phyloP scores from a whole-genome alignment of 2,113 vertebrate genomes.

The Chaetura pelagica region DNA sequence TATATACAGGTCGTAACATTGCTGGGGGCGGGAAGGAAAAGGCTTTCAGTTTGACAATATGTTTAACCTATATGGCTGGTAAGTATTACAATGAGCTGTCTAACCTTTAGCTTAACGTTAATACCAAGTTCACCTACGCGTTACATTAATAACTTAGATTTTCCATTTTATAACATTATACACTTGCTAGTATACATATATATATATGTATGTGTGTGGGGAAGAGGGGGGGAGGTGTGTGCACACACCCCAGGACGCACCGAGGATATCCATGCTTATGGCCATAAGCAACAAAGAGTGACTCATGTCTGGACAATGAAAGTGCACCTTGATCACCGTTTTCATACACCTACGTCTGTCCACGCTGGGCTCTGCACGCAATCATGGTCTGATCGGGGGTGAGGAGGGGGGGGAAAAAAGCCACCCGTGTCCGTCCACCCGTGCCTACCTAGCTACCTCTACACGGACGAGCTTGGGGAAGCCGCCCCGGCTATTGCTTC shows the following conservation, averaged over 20 bases:
- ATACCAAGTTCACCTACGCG: conserved; percentile 83
- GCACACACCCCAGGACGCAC: conserved; percentile 69
- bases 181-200: conserved; percentile 82
- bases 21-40: conserved; percentile 14
- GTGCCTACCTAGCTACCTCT: conserved; percentile 24
- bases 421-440: background rate
- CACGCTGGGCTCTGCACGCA: background rate
- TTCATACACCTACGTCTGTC: conserved; percentile 57
- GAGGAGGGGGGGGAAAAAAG: background rate
- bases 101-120: conserved; percentile 80
- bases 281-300: conserved; percentile 80
- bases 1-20: conserved; percentile 74
- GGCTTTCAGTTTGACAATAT: conserved; percentile 73
- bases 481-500: conserved; percentile 85
- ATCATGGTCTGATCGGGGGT: background rate
- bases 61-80: conserved; percentile 79
- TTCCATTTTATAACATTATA: conserved; percentile 85
- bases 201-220: conserved; percentile 58
- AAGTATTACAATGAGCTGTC: conserved; percentile 70
- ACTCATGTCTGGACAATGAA: conserved; percentile 79
- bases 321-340: conserved; percentile 75
- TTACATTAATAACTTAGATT: conserved; percentile 94
- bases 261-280: conserved; percentile 77
- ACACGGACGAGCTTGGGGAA: background rate
- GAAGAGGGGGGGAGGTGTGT: background rate